Percentiles rank a stretch among this genome's conserved stretches.
These are phyloP conservation scores for Hirtodrosophila alboralis DNA, from an alignment of 2,888 invertebrate genomes.

Conservation along the genomic window DNA sequence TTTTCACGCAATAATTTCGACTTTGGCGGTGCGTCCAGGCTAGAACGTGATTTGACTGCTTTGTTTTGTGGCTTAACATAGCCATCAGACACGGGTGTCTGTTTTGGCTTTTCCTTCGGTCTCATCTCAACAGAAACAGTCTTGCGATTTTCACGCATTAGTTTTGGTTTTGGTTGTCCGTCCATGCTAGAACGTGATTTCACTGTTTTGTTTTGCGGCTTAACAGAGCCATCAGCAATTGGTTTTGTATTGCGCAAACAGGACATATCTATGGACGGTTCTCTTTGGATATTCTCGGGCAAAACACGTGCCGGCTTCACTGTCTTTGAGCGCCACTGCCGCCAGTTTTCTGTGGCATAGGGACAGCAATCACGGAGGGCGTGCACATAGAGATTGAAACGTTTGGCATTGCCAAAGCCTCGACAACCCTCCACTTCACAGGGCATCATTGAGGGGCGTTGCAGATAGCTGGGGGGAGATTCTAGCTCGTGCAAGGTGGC, in stretches of 20 bases:
- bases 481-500: slow-evolving; percentile 95
- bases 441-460: slow-evolving; percentile 84
- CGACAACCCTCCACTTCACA: slow-evolving; percentile 95
- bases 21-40: no score
- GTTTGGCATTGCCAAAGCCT: slow-evolving; percentile 94
- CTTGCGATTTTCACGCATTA: slow-evolving; percentile 1
- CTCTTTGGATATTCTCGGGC: slow-evolving; percentile 44
- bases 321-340: slow-evolving; percentile 73
- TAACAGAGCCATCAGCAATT: background rate
- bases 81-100: no score
- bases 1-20: no score
- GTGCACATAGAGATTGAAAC: slow-evolving; percentile 90
- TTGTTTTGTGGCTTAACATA: no score
- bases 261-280: background rate
- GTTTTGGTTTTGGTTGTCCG: background rate
- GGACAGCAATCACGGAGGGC: slow-evolving; percentile 90
- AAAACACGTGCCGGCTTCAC: slow-evolving; percentile 77
- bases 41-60: no score
- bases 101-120: no score
- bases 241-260: slow-evolving; percentile 1
- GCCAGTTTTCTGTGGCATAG: slow-evolving; percentile 85
- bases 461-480: slow-evolving; percentile 89
- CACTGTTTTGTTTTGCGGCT: slow-evolving; percentile 5
- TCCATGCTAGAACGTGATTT: slow-evolving; percentile 15
- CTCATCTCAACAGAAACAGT: background rate